phyloP scores from a whole-genome alignment of 2,888 invertebrate genomes.

The Polyommatus icarus region DNA sequence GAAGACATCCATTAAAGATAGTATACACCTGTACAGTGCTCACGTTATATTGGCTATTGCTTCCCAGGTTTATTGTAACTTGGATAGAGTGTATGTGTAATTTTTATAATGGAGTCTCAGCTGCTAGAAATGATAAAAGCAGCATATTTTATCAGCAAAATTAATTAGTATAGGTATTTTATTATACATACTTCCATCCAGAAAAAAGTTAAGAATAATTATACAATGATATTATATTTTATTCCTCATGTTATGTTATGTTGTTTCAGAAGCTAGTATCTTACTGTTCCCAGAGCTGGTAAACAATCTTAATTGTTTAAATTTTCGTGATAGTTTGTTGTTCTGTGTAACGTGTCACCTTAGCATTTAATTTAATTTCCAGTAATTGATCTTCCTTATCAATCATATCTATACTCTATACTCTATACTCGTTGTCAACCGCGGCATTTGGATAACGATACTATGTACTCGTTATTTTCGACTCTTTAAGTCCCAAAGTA shows the following conservation, averaged over 20 bases:
- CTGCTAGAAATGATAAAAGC: background rate
- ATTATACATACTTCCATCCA: background rate
- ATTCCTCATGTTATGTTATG: background rate
- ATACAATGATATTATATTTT: background rate
- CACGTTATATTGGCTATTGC: background rate
- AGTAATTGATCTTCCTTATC: too few relatives aligned
- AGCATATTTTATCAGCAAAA: constrained; percentile 1
- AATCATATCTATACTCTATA: too few relatives aligned
- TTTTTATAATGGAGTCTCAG: background rate
- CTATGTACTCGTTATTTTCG: too few relatives aligned
- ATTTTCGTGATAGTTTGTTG: too few relatives aligned
- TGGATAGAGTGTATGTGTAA: background rate
- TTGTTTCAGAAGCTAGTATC: background rate
- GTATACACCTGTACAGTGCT: background rate
- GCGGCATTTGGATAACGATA: too few relatives aligned
- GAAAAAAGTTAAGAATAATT: background rate
- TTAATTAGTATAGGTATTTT: background rate
- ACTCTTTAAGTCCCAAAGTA: too few relatives aligned
- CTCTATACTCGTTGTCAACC: too few relatives aligned
- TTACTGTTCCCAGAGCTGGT: background rate
- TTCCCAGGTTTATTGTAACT: background rate
- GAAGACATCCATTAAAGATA: background rate
- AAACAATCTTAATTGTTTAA: too few relatives aligned
- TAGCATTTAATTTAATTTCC: too few relatives aligned
- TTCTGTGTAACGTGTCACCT: too few relatives aligned